phyloP scores from a whole-genome alignment of 1,140 invertebrate genomes.

The Palaemon carinicauda region DNA sequence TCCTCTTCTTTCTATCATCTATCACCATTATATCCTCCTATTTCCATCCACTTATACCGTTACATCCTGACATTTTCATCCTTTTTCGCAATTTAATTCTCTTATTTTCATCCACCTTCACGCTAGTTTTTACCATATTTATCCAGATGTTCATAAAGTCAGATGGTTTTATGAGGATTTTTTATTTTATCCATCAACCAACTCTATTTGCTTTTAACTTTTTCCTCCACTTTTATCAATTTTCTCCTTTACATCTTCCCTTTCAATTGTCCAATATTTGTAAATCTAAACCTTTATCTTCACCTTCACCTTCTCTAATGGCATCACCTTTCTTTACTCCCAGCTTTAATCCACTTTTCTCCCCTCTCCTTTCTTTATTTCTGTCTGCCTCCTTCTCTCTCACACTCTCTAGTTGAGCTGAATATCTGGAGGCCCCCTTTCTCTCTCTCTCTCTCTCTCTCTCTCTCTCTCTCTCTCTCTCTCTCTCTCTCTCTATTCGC shows the following conservation, averaged over 20 bases:
- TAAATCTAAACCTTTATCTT: not conserved
- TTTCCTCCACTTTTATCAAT: too few relatives aligned
- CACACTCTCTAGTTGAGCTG: not conserved
- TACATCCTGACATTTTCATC: not conserved
- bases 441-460: not conserved
- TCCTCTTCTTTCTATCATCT: not conserved
- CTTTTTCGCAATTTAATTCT: not conserved
- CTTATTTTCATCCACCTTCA: not conserved
- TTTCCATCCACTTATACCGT: not conserved
- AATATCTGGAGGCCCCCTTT: too few relatives aligned
- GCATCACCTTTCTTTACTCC: not conserved
- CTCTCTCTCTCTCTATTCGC: not conserved
- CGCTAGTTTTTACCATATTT: not conserved
- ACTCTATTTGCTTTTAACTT: not conserved
- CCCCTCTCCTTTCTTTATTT: not conserved
- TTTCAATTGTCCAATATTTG: too few relatives aligned
- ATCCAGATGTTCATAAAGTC: not conserved
- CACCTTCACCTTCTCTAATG: not conserved
- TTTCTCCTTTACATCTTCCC: too few relatives aligned
- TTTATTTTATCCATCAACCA: not conserved
- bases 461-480: not conserved
- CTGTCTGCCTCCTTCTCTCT: not conserved
- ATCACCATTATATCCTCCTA: not conserved
- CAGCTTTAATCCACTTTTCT: not conserved
- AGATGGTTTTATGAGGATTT: too few relatives aligned